Base-by-base conservation (phyloP, 2,797 vertebrate genomes). In the Sparus aurata region DNA sequence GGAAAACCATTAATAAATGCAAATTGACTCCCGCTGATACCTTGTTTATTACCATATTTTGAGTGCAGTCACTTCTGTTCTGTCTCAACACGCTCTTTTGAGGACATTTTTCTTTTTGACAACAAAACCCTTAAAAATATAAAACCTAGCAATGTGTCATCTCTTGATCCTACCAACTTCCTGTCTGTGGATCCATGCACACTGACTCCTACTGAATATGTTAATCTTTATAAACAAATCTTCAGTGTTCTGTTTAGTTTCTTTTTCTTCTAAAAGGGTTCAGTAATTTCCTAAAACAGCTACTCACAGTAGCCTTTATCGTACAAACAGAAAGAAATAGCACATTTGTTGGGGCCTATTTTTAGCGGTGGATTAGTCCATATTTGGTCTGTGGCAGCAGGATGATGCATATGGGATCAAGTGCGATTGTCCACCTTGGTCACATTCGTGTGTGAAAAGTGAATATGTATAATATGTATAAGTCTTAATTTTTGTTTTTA, bases 1-100 rank as follows among this genome's bases (percentile, higher is more conserved):
- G 49, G 88, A 91, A 94, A 88, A 84, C 77, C 88, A 91, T 89
- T 88, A 92, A 85, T 81, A 85, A 79, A 93, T 94, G 90, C 87
- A 91, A 93, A 95, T 94, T 85, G 80, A 75, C 71, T 77, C 58
- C 62, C 38, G 66, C 71, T 80, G 84, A 84, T 76, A 89, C 61
- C 77, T 47, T 82, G 77, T 84, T 88, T 87, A 87, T 89, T 87
- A 87, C 73, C 87, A 90, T 82, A 79, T 85, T 79, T 80, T 68
- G 61, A 67, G 22, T 55, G 27, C 22, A n/a, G 60, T 10, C 23
- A 20, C 41, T 23, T 45, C 30, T 57, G 10, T 58, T 72, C 27
- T 49, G 18, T 41, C 38, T 74, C 22, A 23, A 30, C 10, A 0
- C 3, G 3, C 9, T n/a, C 49, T 49, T 18, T 47, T 8, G 27